Conservation (phyloP, 2,888 invertebrate species). For the Epinotia ramella region DNA sequence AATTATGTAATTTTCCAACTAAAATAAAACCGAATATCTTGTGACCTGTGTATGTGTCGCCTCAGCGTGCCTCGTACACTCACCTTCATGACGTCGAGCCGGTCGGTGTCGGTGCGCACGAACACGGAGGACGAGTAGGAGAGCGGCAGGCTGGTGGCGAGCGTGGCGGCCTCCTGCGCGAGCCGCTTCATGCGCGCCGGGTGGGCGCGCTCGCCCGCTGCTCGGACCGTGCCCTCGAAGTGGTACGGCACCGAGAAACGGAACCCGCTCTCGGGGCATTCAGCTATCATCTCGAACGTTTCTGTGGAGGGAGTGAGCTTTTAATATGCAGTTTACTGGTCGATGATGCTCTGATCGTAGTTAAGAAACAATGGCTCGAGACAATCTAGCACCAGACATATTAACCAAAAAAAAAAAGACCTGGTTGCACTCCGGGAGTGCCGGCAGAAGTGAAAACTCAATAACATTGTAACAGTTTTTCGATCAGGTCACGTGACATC, state of each 20-base stretch:
- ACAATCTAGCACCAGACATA: too few relatives aligned
- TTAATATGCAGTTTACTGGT: not conserved
- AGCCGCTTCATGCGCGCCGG: constrained; percentile 95
- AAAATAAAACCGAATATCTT: too few relatives aligned
- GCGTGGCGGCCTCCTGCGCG: constrained; percentile 97
- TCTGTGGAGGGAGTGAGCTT: constrained; percentile 81
- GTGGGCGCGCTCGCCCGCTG: constrained; percentile 94
- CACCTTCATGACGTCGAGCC: constrained; percentile 98
- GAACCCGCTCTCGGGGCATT: constrained; percentile 89
- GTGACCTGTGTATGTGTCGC: too few relatives aligned
- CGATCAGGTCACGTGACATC: too few relatives aligned
- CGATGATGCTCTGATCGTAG: not conserved
- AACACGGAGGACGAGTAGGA: constrained; percentile 97
- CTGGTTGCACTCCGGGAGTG: too few relatives aligned
- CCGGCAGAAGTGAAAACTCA: too few relatives aligned
- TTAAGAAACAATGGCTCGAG: too few relatives aligned
- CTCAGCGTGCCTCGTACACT: too few relatives aligned
- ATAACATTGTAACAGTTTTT: too few relatives aligned
- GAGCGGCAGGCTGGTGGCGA: constrained; percentile 96
- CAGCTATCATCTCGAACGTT: constrained; percentile 96
- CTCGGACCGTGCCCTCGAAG: constrained; percentile 94
- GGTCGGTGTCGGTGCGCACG: constrained; percentile 96
- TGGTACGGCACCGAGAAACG: constrained; percentile 95
- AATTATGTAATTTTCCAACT: too few relatives aligned
- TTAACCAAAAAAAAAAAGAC: too few relatives aligned